Conservation (phyloP, 2,797 vertebrate species). For the Gadopsis bispinosus region DNA sequence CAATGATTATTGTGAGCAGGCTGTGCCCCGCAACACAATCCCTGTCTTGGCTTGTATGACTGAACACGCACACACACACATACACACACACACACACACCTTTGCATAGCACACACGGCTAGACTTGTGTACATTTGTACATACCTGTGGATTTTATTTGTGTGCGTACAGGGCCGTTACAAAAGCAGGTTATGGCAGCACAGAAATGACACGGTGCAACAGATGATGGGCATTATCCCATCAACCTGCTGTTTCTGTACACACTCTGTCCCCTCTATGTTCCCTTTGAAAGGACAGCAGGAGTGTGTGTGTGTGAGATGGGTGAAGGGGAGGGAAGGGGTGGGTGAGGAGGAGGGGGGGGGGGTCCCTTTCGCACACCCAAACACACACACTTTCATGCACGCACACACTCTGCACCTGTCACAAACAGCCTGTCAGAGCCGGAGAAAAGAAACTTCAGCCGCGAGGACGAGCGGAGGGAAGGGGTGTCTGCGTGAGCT, state of each 20-base stretch:
- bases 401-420: slow-evolving; percentile 76
- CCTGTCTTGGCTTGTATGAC: slow-evolving; percentile 37
- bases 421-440: slow-evolving; percentile 78
- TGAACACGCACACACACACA: slow-evolving; percentile 27
- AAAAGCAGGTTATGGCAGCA: slow-evolving; percentile 79
- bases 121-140: neutral
- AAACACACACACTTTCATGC: slow-evolving; percentile 45
- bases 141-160: slow-evolving; percentile 16
- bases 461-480: slow-evolving; percentile 60
- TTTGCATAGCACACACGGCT: neutral
- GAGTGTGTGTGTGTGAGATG: slow-evolving; percentile 66
- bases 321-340: slow-evolving; percentile 11
- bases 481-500: slow-evolving; percentile 36
- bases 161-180: slow-evolving; percentile 70
- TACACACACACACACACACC: slow-evolving; percentile 13
- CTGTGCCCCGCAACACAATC: slow-evolving; percentile 61
- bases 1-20: slow-evolving; percentile 71
- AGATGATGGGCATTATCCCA: slow-evolving; percentile 87
- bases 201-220: slow-evolving; percentile 85
- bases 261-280: slow-evolving; percentile 80
- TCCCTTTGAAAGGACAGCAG: slow-evolving; percentile 82
- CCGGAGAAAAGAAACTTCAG: slow-evolving; percentile 74
- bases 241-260: slow-evolving; percentile 84
- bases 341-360: neutral
- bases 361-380: slow-evolving; percentile 64